Evolutionary conservation across 2,888 invertebrate species (phyloP).

Genomic region (Hyppa rectilinea): DNA sequence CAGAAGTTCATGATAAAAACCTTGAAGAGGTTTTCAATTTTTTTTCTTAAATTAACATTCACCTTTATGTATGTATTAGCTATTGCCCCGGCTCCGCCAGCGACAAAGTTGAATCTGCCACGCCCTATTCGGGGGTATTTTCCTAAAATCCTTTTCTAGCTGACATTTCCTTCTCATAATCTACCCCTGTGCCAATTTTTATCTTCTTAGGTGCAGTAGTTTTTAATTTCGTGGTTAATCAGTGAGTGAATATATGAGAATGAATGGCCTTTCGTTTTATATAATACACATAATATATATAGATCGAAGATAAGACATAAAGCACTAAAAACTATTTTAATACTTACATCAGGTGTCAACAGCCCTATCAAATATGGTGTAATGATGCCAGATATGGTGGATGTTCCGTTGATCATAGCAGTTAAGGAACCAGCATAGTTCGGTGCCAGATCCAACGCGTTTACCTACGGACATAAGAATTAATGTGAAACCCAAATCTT

Average conservation of each 20-base stretch:
- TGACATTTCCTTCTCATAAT: too few species aligned
- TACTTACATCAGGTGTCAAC: slow-evolving; percentile 91
- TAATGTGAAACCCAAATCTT: slow-evolving; percentile 18
- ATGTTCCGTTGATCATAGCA: slow-evolving; percentile 92
- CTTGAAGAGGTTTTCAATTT: background rate
- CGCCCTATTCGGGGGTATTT: too few species aligned
- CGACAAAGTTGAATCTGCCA: too few species aligned
- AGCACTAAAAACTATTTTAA: background rate
- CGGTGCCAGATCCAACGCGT: slow-evolving; percentile 92
- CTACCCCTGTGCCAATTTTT: too few species aligned
- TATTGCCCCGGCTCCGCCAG: too few species aligned
- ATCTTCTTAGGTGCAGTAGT: too few species aligned
- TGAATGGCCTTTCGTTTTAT: too few species aligned
- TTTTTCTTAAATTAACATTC: too few species aligned
- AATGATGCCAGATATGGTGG: slow-evolving; percentile 92
- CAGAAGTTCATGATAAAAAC: background rate
- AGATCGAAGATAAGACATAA: background rate
- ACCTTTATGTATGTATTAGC: background rate
- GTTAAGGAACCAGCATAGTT: slow-evolving; percentile 92
- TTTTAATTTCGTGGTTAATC: too few species aligned
- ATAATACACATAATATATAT: too few species aligned
- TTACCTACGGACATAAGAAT: slow-evolving; percentile 84
- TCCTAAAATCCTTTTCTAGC: too few species aligned
- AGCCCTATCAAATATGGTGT: slow-evolving; percentile 92
- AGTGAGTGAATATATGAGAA: too few species aligned